Base-by-base conservation (phyloP, 2,113 vertebrate genomes). In the Ramphastos sulfuratus region DNA sequence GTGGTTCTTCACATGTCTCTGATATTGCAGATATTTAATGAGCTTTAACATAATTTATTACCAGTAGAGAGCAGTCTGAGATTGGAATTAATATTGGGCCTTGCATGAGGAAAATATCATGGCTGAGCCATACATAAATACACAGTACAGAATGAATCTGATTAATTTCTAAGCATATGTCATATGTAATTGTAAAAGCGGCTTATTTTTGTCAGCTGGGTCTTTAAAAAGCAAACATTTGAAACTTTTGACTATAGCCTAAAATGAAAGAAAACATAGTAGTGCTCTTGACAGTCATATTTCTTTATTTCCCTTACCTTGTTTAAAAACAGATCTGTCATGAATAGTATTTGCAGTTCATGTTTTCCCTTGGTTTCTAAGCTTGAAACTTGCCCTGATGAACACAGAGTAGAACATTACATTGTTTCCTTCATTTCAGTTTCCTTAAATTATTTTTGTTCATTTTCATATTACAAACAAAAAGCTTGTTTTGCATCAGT, bases 1-100 rank as follows among this genome's bases (percentile, higher is more conserved):
- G 17, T 15, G 42, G 59, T 20, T 72, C 39, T 86, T 82, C 35
- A 28, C 25, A 10, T 78, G 27, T 55, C 31, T 58, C 55, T 56
- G 19, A 28, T 66, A 50, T 46, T 89, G 35, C 65, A 20, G 21
- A 20, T 94, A 87, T 72, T 93, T 94, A 97, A 96, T 96, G 85
- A 92, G 28, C 46, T 87, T 96, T 92, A 94, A 67, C 86, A 82
- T 97, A 94, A 97, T 96, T 97, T 95, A 96, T 97, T 91, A 94
- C 97, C 98, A 98, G 97, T 94, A 97, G 97, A 97, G 97, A 97
- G 96, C 97, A 97, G 94, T 97, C 55, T 97, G 96, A 96, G 96
- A 97, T 97, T 97, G 96, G 91, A 97, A 95, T 97, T 96, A 97
- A 97, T 96, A 92, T 60, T 4, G 31, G 73, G 15, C 28, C 37